Conservation (phyloP, 2,113 vertebrate species). For the Sturnira hondurensis region DNA sequence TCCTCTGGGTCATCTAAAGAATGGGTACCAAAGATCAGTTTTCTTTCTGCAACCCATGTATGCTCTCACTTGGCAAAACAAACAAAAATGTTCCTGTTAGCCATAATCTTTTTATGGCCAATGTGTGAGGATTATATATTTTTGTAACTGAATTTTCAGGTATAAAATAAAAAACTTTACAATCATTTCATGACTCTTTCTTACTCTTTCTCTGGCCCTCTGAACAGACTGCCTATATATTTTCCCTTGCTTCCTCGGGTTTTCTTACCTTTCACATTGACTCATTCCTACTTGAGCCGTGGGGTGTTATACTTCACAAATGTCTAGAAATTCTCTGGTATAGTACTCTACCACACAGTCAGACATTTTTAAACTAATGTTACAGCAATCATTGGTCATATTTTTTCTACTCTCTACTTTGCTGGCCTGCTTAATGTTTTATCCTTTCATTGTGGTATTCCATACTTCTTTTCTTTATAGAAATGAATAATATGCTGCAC, state of each 20-base stretch:
- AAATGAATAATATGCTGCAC: neutral
- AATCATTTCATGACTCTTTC: neutral
- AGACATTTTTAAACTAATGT: neutral
- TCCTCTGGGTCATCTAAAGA: neutral
- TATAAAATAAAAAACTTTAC: neutral
- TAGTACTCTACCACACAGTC: fast-evolving
- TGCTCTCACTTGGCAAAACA: neutral
- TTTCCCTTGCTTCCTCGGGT: neutral
- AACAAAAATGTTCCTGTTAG: neutral
- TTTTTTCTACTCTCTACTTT: neutral
- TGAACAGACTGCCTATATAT: neutral
- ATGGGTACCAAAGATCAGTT: fast-evolving
- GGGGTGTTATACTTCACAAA: neutral
- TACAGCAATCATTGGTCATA: neutral
- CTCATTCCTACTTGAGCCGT: neutral
- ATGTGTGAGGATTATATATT: neutral
- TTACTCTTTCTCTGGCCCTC: neutral
- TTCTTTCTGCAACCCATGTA: neutral
- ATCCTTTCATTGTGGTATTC: neutral
- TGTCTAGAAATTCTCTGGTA: neutral
- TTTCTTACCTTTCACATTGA: neutral
- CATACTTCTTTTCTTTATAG: neutral
- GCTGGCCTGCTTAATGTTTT: neutral
- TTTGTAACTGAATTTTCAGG: neutral
- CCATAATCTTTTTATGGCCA: neutral